These are phyloP conservation scores for Halictus rubicundus DNA, from an alignment of 1,140 invertebrate genomes.

Conservation along the genomic window DNA sequence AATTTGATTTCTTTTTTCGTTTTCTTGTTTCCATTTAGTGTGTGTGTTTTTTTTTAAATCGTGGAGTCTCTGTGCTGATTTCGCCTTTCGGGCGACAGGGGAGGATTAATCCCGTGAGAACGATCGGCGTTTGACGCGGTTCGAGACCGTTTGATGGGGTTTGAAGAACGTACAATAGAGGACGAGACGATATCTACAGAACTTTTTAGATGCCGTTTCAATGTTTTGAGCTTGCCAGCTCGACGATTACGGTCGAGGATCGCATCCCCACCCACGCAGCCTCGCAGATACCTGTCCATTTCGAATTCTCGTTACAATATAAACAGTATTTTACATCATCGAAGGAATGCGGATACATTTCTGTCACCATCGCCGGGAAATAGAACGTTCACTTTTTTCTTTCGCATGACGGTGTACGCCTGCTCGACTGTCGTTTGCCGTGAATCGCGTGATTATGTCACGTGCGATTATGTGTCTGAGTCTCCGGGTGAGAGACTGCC, in stretches of 20 bases:
- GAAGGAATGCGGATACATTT: slow-evolving; percentile 20
- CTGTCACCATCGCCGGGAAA: background rate
- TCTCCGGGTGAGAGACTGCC: no score
- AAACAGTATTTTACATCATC: slow-evolving; percentile 29
- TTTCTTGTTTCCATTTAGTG: background rate
- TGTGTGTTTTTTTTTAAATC: background rate
- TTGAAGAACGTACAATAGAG: background rate
- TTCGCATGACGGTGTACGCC: no score
- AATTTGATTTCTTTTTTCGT: background rate
- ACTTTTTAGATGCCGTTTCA: background rate
- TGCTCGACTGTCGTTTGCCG: background rate
- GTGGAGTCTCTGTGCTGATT: background rate
- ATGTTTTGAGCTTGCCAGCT: no score
- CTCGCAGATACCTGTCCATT: slow-evolving; percentile 11
- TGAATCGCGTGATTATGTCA: no score
- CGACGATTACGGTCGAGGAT: background rate
- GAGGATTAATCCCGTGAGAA: background rate
- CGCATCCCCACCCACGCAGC: background rate
- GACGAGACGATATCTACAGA: background rate
- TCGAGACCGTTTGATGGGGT: background rate
- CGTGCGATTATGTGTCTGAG: no score
- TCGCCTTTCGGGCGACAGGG: background rate
- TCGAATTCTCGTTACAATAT: slow-evolving; percentile 22
- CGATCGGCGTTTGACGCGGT: background rate
- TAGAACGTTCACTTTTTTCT: background rate